These are phyloP conservation scores for Orius insidiosus DNA, from an alignment of 1,140 invertebrate genomes.

Conservation along the genomic window DNA sequence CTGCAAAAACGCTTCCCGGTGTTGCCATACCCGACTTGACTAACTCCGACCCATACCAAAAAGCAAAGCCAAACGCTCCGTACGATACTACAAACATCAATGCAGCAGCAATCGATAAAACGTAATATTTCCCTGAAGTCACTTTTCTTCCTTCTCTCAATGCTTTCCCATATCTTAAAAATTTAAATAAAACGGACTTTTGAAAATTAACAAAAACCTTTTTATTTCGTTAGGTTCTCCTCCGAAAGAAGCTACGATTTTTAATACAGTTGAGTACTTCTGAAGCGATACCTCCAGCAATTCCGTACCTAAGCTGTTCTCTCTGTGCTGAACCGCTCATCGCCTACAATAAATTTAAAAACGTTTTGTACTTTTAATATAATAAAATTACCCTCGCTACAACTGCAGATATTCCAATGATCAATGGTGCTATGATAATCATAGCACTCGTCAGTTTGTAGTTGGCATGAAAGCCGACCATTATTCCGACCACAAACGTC, in stretches of 20 bases:
- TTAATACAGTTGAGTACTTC: conserved; percentile 58
- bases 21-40: conserved; percentile 26
- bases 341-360: conserved; percentile 4
- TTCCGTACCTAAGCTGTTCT: conserved; percentile 42
- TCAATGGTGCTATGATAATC: conserved; percentile 53
- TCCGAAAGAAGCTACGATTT: conserved; percentile 66
- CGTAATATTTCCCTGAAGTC: conserved; percentile 34
- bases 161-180: conserved; percentile 29
- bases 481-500: conserved; percentile 47
- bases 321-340: conserved; percentile 13
- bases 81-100: conserved; percentile 62
- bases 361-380: conserved; percentile 5
- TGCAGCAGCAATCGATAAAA: conserved; percentile 38
- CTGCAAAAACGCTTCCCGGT: conserved; percentile 29
- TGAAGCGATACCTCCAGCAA: conserved; percentile 62
- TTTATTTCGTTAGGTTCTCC: conserved; percentile 53
- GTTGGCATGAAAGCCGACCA: conserved; percentile 55
- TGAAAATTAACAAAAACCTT: conserved; percentile 29
- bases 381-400: conserved; percentile 29
- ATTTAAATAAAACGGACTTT: conserved; percentile 1
- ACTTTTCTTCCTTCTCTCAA: conserved; percentile 28
- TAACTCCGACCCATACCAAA: conserved; percentile 65
- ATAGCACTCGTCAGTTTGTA: conserved; percentile 72
- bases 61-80: conserved; percentile 54
- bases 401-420: conserved; percentile 38